Base-by-base conservation (phyloP, 2,797 vertebrate genomes). In the Nyctalus aviator region DNA sequence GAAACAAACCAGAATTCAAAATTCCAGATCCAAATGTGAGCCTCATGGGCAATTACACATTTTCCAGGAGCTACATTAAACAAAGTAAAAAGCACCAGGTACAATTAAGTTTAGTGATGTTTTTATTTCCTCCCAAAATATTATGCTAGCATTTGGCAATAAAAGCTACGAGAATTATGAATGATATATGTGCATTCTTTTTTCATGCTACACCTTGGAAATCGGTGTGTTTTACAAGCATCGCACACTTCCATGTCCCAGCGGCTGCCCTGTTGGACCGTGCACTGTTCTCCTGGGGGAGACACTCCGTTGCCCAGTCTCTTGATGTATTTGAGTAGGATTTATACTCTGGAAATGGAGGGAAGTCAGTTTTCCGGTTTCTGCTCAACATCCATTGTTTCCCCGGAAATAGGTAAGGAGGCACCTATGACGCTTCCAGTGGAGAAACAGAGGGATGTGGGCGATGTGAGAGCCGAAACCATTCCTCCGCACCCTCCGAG, bases 1-100 rank as follows among this genome's bases (percentile, higher is more conserved):
- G 84, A 90, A 91, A 71, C 2, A 8, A 88, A 91, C 55, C 27
- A 50, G 77, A 88, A 32, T 57, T 77, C 68, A 35, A 59, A 88
- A 32, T 64, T 77, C 68, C 30, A 66, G 64, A 27, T 11, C 73
- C 75, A 85, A 44, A 57, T 50, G n/a, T 46, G 17, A 83, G 4
- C 21, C 50, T 55, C n/a, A 25, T 21, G 37, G 55, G 12, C n/a
- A 62, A 57, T 75, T 53, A n/a, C 86, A 72, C 13, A n/a, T 23
- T 55, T 68, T 86, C 32, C 37, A 75, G 69, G 27, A 25, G n/a
- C 37, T 59, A 27, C 30, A 44, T 57, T 79, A 89, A 73, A 71
- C 20, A 68, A 68, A 88, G 35, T 62, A 84, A 90, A 76, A 86
- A 73, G 71, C 87, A 91, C 53, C 4, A 25, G 55, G 13, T 64